phyloP scores from a whole-genome alignment of 2,113 vertebrate genomes.

The Helogale parvula region DNA sequence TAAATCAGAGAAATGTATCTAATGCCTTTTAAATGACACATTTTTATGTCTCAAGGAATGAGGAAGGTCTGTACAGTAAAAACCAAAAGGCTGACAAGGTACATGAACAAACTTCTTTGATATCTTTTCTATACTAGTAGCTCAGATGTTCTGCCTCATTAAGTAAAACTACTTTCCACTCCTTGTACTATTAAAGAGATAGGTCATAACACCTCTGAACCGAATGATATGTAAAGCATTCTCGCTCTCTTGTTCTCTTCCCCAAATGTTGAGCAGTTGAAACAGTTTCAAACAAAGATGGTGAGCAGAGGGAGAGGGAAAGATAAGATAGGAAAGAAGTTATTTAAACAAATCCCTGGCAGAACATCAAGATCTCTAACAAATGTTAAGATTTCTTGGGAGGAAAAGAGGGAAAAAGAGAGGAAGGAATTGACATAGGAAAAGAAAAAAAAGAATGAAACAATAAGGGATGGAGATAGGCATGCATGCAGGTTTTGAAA shows the following conservation, averaged over 20 bases:
- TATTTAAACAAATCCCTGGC: neutral
- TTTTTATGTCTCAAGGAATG: slow-evolving; percentile 57
- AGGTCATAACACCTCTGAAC: slow-evolving; percentile 76
- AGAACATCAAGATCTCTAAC: neutral
- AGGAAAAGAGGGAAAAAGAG: neutral
- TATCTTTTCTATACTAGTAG: slow-evolving; percentile 79
- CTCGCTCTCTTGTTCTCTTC: slow-evolving; percentile 57
- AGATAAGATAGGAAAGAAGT: neutral
- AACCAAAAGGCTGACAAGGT: slow-evolving; percentile 81
- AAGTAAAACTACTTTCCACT: slow-evolving; percentile 78
- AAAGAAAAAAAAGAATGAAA: neutral
- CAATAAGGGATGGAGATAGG: neutral
- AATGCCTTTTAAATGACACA: slow-evolving; percentile 56
- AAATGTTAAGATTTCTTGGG: neutral
- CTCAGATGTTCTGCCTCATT: slow-evolving; percentile 83
- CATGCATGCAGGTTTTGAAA: neutral
- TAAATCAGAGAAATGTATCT: slow-evolving; percentile 74
- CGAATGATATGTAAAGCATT: slow-evolving; percentile 67
- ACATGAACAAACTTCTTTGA: slow-evolving; percentile 76
- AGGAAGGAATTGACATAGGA: neutral
- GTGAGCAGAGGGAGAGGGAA: neutral
- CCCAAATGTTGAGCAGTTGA: neutral
- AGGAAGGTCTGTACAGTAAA: slow-evolving; percentile 69
- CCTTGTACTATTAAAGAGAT: slow-evolving; percentile 72
- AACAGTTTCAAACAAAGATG: slow-evolving; percentile 52